These are phyloP conservation scores for Aphis gossypii DNA, from an alignment of 1,140 invertebrate genomes.

Conservation along the genomic window DNA sequence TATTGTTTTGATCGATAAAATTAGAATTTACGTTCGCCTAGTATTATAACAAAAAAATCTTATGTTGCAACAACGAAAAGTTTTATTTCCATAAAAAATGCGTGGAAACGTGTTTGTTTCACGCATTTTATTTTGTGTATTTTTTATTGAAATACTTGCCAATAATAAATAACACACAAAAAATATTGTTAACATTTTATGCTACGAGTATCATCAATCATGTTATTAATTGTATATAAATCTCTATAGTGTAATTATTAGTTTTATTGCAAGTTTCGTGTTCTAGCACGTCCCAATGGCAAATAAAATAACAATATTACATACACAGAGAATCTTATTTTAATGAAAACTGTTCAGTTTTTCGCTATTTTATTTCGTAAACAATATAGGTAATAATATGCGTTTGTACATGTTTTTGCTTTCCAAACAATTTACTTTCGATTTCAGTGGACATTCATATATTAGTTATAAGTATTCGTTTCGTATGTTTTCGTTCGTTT, in stretches of 20 bases:
- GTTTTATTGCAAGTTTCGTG: not conserved
- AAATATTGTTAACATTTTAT: not conserved
- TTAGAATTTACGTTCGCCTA: not conserved
- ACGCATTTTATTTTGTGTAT: not conserved
- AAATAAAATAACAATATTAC: not conserved
- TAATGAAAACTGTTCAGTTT: not conserved
- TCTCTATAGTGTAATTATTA: not conserved
- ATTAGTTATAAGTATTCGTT: not conserved
- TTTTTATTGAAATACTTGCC: not conserved
- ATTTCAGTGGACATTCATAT: not conserved
- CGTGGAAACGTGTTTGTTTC: not conserved
- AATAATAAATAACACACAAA: not conserved
- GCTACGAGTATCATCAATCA: not conserved
- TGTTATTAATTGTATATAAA: not conserved
- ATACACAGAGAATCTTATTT: not conserved
- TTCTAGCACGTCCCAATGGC: not conserved
- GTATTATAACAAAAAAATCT: not conserved
- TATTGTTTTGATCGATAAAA: not conserved
- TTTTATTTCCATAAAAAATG: not conserved
- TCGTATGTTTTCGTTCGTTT: not conserved
- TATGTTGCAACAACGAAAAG: not conserved
- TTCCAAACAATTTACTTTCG: slow-evolving; percentile 16
- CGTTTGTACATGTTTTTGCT: not conserved
- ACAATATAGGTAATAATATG: not conserved
- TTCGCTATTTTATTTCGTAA: not conserved